Evolutionary conservation across 2,797 vertebrate genomes (phyloP), one percentile per base, ranked within the genome.

Genomic region (Sebastes itinus): DNA sequence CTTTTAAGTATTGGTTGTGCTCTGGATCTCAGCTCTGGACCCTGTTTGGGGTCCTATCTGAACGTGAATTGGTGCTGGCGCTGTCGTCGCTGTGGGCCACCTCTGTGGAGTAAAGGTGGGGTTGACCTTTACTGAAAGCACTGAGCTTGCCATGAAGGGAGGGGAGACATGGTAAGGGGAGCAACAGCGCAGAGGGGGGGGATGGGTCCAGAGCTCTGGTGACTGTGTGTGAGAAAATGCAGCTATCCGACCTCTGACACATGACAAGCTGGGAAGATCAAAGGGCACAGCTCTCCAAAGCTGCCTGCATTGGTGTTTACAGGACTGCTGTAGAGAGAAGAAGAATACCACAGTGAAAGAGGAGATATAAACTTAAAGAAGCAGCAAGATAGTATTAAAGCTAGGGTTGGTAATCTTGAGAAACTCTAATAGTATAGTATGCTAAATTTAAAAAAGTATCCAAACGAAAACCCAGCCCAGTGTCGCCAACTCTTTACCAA

Each of bases 191-290:
- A 1, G 33, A 16, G 46, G 32, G 60, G 71, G 71, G 42, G 65
- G 61, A 16, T 60, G 87, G 80, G 75, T 62, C 10, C 58, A 54
- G 55, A 83, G 91, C 87, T 90, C 90, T 75, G 79, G 86, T 90
- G 77, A 84, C 87, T 55, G 77, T 78, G 78, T 55, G 92, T 89
- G 89, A 92, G 92, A 93, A 93, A 91, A 87, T 88, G 86, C 93
- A 92, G 91, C 90, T 89, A 84, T 89, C 82, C 92, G 92, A 95
- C 93, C 94, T 89, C 87, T 88, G 92, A 91, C 92, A 92, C 89
- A 83, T 89, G 87, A 88, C 86, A 83, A 83, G 85, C 83, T 80
- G 56, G 77, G 79, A 84, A 92, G 92, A 92, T 92, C 90, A 92
- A 83, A 93, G 92, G 88, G 87, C 89, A 84, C 73, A 42, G 74